Conservation (phyloP, 2,113 vertebrate species). For the Ranitomeya variabilis region DNA sequence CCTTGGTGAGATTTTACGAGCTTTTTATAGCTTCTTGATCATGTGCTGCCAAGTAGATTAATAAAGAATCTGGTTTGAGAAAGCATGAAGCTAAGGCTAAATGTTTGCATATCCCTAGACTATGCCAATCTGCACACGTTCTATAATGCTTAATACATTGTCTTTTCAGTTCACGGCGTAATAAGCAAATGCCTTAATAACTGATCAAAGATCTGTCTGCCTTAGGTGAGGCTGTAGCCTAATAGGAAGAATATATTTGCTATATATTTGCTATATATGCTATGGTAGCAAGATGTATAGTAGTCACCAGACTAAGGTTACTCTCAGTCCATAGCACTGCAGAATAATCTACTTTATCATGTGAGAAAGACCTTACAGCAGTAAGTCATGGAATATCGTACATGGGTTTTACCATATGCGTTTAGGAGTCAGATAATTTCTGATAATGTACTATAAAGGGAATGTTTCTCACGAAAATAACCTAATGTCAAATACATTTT, state of each 20-base stretch:
- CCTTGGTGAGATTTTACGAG: conserved; percentile 26
- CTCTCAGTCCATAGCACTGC: neutral
- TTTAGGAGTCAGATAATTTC: no score
- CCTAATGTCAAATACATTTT: no score
- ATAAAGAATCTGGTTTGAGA: conserved; percentile 36
- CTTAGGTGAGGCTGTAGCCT: neutral
- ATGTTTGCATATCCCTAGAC: conserved; percentile 38
- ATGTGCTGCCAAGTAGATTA: conserved; percentile 40
- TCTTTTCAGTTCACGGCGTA: neutral
- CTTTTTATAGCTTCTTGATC: conserved; percentile 48
- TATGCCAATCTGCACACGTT: conserved; percentile 12
- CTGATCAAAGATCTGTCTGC: neutral
- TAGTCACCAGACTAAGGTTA: neutral
- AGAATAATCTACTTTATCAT: neutral
- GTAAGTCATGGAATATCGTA: no score
- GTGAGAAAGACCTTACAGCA: no score
- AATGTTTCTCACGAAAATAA: no score
- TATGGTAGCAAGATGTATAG: neutral
- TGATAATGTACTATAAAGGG: no score
- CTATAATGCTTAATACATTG: neutral
- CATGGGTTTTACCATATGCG: no score
- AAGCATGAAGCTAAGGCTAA: conserved; percentile 15
- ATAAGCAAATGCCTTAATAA: neutral
- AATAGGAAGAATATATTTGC: neutral
- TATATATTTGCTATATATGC: no score